These are phyloP conservation scores for Hesperophylax magnus DNA, from an alignment of 1,140 invertebrate species.

Conservation along the genomic window DNA sequence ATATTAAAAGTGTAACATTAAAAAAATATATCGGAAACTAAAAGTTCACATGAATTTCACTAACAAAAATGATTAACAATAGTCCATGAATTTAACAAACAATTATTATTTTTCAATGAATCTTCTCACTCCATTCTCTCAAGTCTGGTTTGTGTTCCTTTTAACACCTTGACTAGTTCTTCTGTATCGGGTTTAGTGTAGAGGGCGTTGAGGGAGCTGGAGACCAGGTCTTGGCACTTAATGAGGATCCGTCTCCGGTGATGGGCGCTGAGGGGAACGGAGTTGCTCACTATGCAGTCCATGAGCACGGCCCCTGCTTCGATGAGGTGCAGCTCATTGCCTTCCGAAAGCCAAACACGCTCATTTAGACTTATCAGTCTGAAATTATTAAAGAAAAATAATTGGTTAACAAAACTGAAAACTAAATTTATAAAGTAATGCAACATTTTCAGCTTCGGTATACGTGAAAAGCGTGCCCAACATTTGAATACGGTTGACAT, in stretches of 20 bases:
- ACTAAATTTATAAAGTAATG: no score
- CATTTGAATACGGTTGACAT: no score
- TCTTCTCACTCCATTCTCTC: slow-evolving; percentile 59
- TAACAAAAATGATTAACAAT: slow-evolving; percentile 3
- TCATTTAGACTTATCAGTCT: slow-evolving; percentile 83
- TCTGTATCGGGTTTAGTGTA: slow-evolving; percentile 78
- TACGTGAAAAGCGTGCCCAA: no score
- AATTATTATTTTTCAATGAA: not conserved
- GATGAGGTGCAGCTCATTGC: slow-evolving; percentile 84
- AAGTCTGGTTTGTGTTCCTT: slow-evolving; percentile 63
- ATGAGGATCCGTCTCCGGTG: slow-evolving; percentile 74
- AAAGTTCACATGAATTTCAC: slow-evolving; percentile 3
- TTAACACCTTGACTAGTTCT: slow-evolving; percentile 61
- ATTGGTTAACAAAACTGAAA: no score
- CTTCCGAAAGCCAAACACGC: slow-evolving; percentile 81
- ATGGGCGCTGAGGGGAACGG: slow-evolving; percentile 67
- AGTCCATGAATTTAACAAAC: not conserved
- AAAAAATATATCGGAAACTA: slow-evolving; percentile 14
- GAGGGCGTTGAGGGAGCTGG: slow-evolving; percentile 76
- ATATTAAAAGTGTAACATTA: slow-evolving; percentile 17
- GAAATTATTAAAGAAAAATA: slow-evolving; percentile 57
- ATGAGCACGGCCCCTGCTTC: slow-evolving; percentile 78
- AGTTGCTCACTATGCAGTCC: slow-evolving; percentile 72
- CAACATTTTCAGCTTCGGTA: no score
- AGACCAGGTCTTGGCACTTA: slow-evolving; percentile 78